These are phyloP conservation scores for Maniola hyperantus DNA, from an alignment of 2,888 invertebrate genomes.

Conservation along the genomic window DNA sequence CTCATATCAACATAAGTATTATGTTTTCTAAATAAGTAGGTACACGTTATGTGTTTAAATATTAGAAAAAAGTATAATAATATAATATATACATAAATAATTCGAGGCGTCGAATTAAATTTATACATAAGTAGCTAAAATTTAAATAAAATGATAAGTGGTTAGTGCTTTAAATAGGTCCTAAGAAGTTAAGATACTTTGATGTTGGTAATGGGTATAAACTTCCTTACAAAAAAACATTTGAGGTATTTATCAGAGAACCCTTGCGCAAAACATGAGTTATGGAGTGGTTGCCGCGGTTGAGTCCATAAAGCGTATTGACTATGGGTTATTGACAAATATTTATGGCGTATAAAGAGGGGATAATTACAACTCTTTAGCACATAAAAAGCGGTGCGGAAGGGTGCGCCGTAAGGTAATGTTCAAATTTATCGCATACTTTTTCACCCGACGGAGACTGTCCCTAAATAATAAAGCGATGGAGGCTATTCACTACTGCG, in stretches of 20 bases:
- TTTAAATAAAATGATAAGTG: too few species aligned
- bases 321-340: slow-evolving; percentile 81
- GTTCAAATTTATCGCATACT: slow-evolving; percentile 73
- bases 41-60: too few species aligned
- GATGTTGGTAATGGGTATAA: not conserved
- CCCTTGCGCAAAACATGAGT: slow-evolving; percentile 73
- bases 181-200: not conserved
- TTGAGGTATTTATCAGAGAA: slow-evolving; percentile 59
- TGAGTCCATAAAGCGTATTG: slow-evolving; percentile 77
- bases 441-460: slow-evolving; percentile 63
- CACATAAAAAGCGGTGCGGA: slow-evolving; percentile 74
- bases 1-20: too few species aligned
- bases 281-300: slow-evolving; percentile 73
- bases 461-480: slow-evolving; percentile 37
- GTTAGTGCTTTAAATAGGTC: not conserved
- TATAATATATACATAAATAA: too few species aligned
- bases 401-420: slow-evolving; percentile 64
- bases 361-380: slow-evolving; percentile 82
- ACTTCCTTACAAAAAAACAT: slow-evolving; percentile 52
- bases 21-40: too few species aligned
- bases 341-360: slow-evolving; percentile 81
- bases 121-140: too few species aligned
- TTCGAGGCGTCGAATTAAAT: too few species aligned
- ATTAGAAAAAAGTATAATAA: too few species aligned
- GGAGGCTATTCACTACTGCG: slow-evolving; percentile 16